Percentiles rank a stretch among this genome's conserved stretches.
phyloP scores from a whole-genome alignment of 2,888 invertebrate species.

The Meiosimyza platycephala region DNA sequence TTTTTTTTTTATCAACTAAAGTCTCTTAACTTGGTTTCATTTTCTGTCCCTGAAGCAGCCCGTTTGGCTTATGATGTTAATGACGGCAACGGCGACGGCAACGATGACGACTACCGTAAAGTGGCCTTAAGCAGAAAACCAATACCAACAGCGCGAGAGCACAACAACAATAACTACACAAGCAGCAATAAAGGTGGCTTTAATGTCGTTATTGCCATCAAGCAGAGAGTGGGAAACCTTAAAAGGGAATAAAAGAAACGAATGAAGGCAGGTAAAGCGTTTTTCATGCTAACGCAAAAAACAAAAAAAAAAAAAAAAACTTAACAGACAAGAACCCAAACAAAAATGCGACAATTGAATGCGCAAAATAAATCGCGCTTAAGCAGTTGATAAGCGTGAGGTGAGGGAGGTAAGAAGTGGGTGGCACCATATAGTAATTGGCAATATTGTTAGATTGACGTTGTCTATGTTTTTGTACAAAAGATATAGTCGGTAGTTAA shows the following conservation, averaged over 20 bases:
- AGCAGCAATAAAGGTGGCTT: background rate
- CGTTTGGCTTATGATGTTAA: slow-evolving; percentile 1
- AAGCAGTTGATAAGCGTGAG: no score
- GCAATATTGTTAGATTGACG: background rate
- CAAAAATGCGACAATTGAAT: slow-evolving; percentile 9
- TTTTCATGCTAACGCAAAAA: background rate
- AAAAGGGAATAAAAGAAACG: no score
- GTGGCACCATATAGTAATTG: no score
- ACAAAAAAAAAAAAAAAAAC: background rate
- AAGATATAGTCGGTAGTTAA: background rate
- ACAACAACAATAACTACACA: background rate
- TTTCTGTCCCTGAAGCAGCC: no score
- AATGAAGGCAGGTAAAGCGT: no score
- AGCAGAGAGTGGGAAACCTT: no score
- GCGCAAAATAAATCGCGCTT: slow-evolving; percentile 14
- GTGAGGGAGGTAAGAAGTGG: no score
- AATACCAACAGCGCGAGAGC: background rate
- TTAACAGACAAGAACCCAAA: background rate
- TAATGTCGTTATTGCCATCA: no score
- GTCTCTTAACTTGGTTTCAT: no score
- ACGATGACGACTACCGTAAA: background rate
- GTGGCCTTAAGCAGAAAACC: slow-evolving; percentile 10
- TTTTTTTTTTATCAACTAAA: no score
- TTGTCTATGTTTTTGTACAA: background rate
- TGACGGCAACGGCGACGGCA: no score